These are phyloP conservation scores for Silurus aristotelis DNA, from an alignment of 2,797 vertebrate genomes.

Conservation along the genomic window DNA sequence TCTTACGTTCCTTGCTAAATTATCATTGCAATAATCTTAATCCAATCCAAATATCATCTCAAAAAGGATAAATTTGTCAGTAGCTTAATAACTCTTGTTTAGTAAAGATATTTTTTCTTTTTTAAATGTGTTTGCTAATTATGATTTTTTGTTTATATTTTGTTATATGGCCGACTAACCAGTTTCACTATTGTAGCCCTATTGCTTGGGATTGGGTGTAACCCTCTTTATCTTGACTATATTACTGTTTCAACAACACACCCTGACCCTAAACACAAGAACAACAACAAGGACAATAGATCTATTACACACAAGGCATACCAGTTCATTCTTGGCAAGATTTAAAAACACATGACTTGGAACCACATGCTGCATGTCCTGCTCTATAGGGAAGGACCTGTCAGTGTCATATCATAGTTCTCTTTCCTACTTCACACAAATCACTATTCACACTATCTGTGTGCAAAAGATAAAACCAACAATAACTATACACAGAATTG, in stretches of 20 bases:
- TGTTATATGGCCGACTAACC: background rate
- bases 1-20: background rate
- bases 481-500: background rate
- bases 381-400: constrained; percentile 51
- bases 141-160: background rate
- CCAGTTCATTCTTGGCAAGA: constrained; percentile 57
- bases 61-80: background rate
- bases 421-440: constrained; percentile 3
- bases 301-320: constrained; percentile 54
- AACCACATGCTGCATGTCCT: constrained; percentile 57
- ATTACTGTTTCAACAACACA: constrained; percentile 42
- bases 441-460: background rate
- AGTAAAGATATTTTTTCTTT: background rate
- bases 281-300: constrained; percentile 44
- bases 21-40: background rate
- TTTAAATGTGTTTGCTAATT: background rate
- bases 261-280: constrained; percentile 35
- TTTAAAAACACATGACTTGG: constrained; percentile 54
- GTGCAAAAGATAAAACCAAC: background rate
- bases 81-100: background rate
- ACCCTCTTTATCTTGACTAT: constrained; percentile 6
- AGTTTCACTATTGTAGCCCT: constrained; percentile 1
- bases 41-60: background rate
- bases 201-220: constrained; percentile 33
- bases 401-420: constrained; percentile 47